A percentile compares a stretch with the other conserved stretches of the same genome.
These are phyloP conservation scores for Silurus lanzhouensis DNA, from an alignment of 2,797 vertebrate genomes.

Conservation along the genomic window DNA sequence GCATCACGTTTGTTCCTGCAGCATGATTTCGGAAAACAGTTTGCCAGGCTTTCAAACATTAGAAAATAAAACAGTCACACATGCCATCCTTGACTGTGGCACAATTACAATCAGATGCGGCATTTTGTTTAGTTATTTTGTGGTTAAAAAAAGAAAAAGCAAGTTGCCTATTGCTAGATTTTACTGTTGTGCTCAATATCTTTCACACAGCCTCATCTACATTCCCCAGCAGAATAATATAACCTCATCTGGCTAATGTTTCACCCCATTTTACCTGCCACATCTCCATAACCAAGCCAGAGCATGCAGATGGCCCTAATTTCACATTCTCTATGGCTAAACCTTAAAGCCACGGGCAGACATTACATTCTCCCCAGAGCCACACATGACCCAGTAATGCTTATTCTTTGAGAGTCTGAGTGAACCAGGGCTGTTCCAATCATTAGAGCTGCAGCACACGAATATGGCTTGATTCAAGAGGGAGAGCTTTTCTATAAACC, in stretches of 20 bases:
- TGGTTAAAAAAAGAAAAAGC: neutral
- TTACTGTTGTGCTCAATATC: slow-evolving; percentile 10
- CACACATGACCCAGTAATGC: slow-evolving; percentile 40
- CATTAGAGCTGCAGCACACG: slow-evolving; percentile 39
- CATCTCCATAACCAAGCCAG: slow-evolving; percentile 23
- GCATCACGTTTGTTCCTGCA: slow-evolving; percentile 12
- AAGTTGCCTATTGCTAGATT: neutral
- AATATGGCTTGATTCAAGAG: slow-evolving; percentile 29
- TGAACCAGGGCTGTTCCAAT: slow-evolving; percentile 41
- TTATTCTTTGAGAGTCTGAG: slow-evolving; percentile 54
- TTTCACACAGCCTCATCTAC: slow-evolving; percentile 7
- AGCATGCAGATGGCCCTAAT: slow-evolving; percentile 5
- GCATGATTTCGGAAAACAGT: slow-evolving; percentile 10
- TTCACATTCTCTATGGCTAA: slow-evolving; percentile 39
- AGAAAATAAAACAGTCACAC: neutral
- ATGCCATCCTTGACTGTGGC: neutral
- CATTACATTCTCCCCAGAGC: slow-evolving; percentile 40
- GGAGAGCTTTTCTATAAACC: slow-evolving; percentile 21
- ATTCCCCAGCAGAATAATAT: slow-evolving; percentile 26
- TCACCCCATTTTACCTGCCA: slow-evolving; percentile 16
- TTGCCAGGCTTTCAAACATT: neutral
- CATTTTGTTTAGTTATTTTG: neutral
- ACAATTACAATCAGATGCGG: slow-evolving; percentile 2
- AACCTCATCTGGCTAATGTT: slow-evolving; percentile 34
- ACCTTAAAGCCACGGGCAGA: slow-evolving; percentile 42